Conservation (phyloP, 1,140 invertebrate genomes). For the Drosophila dunni region DNA sequence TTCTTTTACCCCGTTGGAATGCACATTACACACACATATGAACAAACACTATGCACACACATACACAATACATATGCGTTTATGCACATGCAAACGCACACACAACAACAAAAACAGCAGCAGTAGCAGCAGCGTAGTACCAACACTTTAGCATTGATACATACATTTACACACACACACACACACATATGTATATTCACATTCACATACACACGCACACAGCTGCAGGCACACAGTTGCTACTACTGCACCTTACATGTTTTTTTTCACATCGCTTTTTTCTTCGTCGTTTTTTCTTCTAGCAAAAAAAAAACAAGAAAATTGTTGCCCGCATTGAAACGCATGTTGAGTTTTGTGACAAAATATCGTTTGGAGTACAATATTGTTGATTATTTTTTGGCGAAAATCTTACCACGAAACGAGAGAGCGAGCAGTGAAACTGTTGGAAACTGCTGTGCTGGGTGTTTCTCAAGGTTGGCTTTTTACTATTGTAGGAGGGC, state of each 20-base stretch:
- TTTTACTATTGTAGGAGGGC: slow-evolving; percentile 70
- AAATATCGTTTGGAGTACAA: slow-evolving; percentile 12
- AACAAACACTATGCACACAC: slow-evolving; percentile 37
- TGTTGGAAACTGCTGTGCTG: slow-evolving; percentile 69
- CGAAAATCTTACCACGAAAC: slow-evolving; percentile 68
- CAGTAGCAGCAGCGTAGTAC: slow-evolving; percentile 26
- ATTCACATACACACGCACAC: slow-evolving; percentile 13
- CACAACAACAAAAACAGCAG: slow-evolving; percentile 13
- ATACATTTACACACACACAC: slow-evolving; percentile 28
- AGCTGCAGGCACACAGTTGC: slow-evolving; percentile 41
- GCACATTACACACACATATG: slow-evolving; percentile 70
- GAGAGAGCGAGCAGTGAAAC: slow-evolving; percentile 48
- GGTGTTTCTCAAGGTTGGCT: slow-evolving; percentile 78
- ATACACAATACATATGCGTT: slow-evolving; percentile 27
- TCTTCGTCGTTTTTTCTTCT: slow-evolving; percentile 48
- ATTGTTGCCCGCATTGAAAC: slow-evolving; percentile 37
- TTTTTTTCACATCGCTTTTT: slow-evolving; percentile 49
- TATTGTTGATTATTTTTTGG: slow-evolving; percentile 20
- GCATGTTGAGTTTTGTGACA: slow-evolving; percentile 54
- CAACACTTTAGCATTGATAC: slow-evolving; percentile 43
- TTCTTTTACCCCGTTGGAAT: slow-evolving; percentile 79
- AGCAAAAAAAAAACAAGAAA: slow-evolving; percentile 75
- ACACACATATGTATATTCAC: neutral
- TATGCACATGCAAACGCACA: slow-evolving; percentile 64
- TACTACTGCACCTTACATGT: slow-evolving; percentile 77